A percentile compares a stretch with the other conserved stretches of the same genome.
These are phyloP conservation scores for Arctopsyche grandis DNA, from an alignment of 1,140 invertebrate genomes.

Conservation along the genomic window DNA sequence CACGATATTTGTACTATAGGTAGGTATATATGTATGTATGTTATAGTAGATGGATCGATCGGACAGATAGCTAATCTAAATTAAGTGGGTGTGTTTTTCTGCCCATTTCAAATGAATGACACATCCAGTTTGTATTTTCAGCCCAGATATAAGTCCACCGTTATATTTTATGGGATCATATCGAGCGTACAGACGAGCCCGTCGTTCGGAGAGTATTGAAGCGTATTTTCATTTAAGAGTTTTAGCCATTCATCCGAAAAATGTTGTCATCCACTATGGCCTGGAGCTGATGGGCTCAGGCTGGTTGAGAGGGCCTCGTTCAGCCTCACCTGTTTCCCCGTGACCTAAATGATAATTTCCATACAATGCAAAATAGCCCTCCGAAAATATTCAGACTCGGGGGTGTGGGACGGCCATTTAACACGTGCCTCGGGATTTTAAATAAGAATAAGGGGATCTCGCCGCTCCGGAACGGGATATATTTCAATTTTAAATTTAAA, in stretches of 20 bases:
- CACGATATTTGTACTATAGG: too few relatives aligned
- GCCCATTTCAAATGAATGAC: too few relatives aligned
- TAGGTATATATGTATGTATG: too few relatives aligned
- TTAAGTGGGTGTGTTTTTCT: too few relatives aligned
- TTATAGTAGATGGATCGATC: too few relatives aligned
- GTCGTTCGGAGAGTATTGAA: not conserved
- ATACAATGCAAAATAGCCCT: conserved; percentile 25
- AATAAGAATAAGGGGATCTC: conserved; percentile 34
- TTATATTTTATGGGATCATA: not conserved
- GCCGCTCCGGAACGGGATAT: conserved; percentile 6
- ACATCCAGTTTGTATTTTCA: too few relatives aligned
- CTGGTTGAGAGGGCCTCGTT: not conserved
- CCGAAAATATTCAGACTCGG: not conserved
- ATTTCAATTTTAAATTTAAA: conserved; percentile 33
- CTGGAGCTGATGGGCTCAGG: conserved; percentile 17
- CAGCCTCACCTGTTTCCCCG: not conserved
- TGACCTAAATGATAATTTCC: conserved; percentile 33
- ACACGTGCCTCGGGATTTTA: conserved; percentile 34
- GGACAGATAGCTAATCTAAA: too few relatives aligned
- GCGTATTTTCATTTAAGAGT: conserved; percentile 34
- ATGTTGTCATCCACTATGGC: conserved; percentile 22
- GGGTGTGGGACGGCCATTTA: conserved; percentile 19
- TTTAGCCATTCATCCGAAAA: conserved; percentile 35
- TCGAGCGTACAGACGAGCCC: not conserved
- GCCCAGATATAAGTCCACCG: too few relatives aligned